Evolutionary conservation across 2,797 vertebrate species (phyloP).

Genomic region (Danio albolineatus): DNA sequence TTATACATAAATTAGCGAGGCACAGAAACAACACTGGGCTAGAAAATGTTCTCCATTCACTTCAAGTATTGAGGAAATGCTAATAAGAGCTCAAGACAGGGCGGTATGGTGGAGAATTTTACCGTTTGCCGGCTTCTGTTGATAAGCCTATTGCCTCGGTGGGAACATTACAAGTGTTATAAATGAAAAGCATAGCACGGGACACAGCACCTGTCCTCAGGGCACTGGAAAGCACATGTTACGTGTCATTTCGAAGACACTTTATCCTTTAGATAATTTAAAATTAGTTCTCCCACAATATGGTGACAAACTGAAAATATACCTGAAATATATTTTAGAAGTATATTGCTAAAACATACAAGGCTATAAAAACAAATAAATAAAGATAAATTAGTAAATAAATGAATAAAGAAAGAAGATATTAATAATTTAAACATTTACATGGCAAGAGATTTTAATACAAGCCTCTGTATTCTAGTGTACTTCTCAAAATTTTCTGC

Average conservation of each 20-base stretch:
- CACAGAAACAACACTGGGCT: slow-evolving; percentile 28
- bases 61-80: slow-evolving; percentile 53
- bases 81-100: slow-evolving; percentile 60
- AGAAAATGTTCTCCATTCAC: slow-evolving; percentile 47
- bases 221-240: slow-evolving; percentile 46
- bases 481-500: neutral
- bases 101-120: slow-evolving; percentile 41
- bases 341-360: neutral
- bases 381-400: too few relatives aligned
- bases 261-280: slow-evolving; percentile 40
- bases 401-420: neutral
- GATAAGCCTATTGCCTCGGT: slow-evolving; percentile 69
- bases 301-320: neutral
- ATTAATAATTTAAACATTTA: neutral
- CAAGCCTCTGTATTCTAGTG: neutral
- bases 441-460: neutral
- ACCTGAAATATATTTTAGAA: neutral
- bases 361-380: neutral
- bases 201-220: slow-evolving; percentile 61
- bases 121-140: slow-evolving; percentile 52
- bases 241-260: slow-evolving; percentile 57
- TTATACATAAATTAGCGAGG: slow-evolving; percentile 54
- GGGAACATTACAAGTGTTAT: slow-evolving; percentile 68
- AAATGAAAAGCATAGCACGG: slow-evolving; percentile 61
- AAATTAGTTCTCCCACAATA: neutral